Conservation (phyloP, 2,113 vertebrate genomes). For the Daboia siamensis region DNA sequence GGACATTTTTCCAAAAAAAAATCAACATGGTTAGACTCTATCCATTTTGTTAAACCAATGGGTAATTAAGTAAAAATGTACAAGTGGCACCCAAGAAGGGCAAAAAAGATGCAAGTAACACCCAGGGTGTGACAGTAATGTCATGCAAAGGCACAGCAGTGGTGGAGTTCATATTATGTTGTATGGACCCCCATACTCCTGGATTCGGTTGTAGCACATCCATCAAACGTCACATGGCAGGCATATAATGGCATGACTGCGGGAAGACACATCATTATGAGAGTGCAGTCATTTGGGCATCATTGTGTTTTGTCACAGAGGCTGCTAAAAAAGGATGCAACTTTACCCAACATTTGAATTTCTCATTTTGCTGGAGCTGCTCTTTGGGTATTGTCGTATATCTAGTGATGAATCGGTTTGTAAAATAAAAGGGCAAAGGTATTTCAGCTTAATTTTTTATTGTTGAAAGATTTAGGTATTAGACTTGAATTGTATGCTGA, state of each 20-base stretch:
- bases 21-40: background rate
- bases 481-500: background rate
- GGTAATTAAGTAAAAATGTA: background rate
- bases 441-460: background rate
- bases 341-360: background rate
- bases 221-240: background rate
- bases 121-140: background rate
- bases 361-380: background rate
- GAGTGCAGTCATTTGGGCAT: background rate
- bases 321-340: background rate
- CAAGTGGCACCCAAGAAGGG: background rate
- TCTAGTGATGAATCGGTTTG: background rate
- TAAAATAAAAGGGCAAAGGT: background rate
- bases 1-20: background rate
- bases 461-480: background rate
- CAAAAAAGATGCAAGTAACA: background rate
- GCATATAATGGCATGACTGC: background rate
- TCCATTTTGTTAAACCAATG: background rate
- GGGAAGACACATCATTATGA: background rate
- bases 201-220: background rate
- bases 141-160: background rate
- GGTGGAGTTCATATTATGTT: background rate
- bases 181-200: background rate
- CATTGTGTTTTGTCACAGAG: background rate
- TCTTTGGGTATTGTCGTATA: background rate